Percentiles rank a stretch among this genome's conserved stretches.
Evolutionary conservation across 1,140 invertebrate genomes (phyloP).

Genomic region (Episyrphus balteatus): DNA sequence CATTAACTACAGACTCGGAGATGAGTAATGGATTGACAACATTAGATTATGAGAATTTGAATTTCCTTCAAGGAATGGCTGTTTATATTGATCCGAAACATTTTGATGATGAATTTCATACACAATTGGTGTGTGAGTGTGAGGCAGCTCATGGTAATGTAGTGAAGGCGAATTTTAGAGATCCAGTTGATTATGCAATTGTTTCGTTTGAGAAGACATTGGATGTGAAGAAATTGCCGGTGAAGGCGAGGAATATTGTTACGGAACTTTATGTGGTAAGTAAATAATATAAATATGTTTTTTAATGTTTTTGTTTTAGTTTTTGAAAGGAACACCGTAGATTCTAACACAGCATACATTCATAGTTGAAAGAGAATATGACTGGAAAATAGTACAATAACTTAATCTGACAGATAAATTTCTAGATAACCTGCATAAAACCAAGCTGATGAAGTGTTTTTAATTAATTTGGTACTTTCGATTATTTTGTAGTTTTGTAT

Average conservation of each 20-base stretch:
- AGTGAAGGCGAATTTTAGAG: slow-evolving; percentile 35
- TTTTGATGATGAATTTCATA: slow-evolving; percentile 35
- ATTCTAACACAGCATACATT: background rate
- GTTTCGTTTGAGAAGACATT: slow-evolving; percentile 37
- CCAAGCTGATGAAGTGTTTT: no score
- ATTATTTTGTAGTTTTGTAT: no score
- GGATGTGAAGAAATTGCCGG: slow-evolving; percentile 24
- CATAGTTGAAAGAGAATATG: no score
- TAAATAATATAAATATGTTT: slow-evolving; percentile 6
- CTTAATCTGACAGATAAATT: no score
- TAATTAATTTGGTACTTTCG: no score
- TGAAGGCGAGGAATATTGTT: slow-evolving; percentile 42
- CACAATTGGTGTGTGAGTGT: slow-evolving; percentile 34
- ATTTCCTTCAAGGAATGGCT: slow-evolving; percentile 36
- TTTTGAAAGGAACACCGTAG: background rate
- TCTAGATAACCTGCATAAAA: no score
- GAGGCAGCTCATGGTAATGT: slow-evolving; percentile 39
- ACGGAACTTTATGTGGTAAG: slow-evolving; percentile 46
- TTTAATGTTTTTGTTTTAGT: background rate
- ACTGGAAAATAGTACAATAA: no score
- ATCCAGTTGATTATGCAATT: slow-evolving; percentile 46
- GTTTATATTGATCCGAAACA: slow-evolving; percentile 38
- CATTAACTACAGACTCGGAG: slow-evolving; percentile 5
- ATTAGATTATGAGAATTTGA: slow-evolving; percentile 29
- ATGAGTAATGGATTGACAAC: slow-evolving; percentile 9